Percentiles rank a stretch among this genome's conserved stretches.
phyloP scores from a whole-genome alignment of 1,140 invertebrate genomes.

The Sipha flava region DNA sequence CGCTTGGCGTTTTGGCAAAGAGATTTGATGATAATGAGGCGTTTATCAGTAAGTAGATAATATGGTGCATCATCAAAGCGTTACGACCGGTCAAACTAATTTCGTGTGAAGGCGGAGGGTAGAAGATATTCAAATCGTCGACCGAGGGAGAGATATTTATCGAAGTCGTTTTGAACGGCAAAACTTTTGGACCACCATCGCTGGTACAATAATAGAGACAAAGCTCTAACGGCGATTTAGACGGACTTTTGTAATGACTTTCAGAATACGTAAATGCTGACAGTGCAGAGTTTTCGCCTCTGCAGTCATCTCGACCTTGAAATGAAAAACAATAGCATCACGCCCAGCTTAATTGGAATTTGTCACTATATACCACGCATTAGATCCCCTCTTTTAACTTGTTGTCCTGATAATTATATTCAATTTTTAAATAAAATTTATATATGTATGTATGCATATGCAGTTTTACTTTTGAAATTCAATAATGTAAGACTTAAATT shows the following conservation, averaged over 20 bases:
- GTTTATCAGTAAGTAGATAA: too few relatives aligned
- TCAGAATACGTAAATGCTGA: not conserved
- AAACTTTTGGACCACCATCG: not conserved
- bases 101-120: not conserved
- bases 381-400: too few relatives aligned
- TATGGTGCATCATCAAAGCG: too few relatives aligned
- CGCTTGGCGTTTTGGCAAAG: too few relatives aligned
- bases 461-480: too few relatives aligned
- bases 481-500: too few relatives aligned
- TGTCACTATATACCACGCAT: not conserved
- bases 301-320: not conserved
- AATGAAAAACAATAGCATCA: not conserved
- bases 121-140: not conserved
- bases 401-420: too few relatives aligned
- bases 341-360: not conserved
- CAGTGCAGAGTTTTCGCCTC: not conserved
- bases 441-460: too few relatives aligned
- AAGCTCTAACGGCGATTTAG: not conserved
- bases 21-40: not conserved
- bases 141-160: not conserved
- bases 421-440: too few relatives aligned
- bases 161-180: not conserved
- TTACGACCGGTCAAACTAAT: not conserved
- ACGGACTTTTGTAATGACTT: not conserved
- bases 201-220: not conserved